Percentiles rank a stretch among this genome's conserved stretches.
phyloP scores from a whole-genome alignment of 2,113 vertebrate genomes.

The Ondatra zibethicus region DNA sequence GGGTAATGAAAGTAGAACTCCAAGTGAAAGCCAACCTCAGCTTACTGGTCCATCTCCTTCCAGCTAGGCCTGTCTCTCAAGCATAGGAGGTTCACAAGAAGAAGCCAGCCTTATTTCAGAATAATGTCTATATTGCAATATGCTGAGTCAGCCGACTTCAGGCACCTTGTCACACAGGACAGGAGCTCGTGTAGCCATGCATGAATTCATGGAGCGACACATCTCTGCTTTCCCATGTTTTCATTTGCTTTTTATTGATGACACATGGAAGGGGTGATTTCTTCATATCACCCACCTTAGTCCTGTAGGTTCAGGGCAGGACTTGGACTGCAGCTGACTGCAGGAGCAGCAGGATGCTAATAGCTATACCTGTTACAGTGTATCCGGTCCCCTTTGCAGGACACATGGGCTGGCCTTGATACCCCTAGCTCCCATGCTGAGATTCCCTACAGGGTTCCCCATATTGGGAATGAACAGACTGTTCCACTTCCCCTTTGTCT shows the following conservation, averaged over 20 bases:
- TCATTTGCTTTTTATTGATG: not conserved
- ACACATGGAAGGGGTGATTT: rapidly evolving
- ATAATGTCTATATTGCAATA: not conserved
- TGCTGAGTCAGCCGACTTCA: not conserved
- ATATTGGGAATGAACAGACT: not conserved
- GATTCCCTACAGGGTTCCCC: rapidly evolving
- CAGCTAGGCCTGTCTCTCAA: not conserved
- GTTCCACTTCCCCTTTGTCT: not conserved
- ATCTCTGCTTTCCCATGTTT: not conserved
- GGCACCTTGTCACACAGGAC: not conserved
- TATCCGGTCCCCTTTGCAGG: not conserved
- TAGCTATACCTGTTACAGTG: not conserved
- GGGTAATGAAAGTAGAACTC: not conserved
- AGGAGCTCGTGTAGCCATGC: not conserved
- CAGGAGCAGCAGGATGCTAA: not conserved
- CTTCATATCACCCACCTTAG: rapidly evolving
- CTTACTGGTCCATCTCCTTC: not conserved
- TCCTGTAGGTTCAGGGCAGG: not conserved
- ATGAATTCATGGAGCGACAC: rapidly evolving
- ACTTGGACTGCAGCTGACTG: not conserved
- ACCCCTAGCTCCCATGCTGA: not conserved
- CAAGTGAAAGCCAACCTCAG: not conserved
- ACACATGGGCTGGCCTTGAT: not conserved
- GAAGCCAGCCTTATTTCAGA: not conserved
- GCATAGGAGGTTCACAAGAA: not conserved